Conservation (phyloP, 1,140 invertebrate species). For the Cotesia chilonis region DNA sequence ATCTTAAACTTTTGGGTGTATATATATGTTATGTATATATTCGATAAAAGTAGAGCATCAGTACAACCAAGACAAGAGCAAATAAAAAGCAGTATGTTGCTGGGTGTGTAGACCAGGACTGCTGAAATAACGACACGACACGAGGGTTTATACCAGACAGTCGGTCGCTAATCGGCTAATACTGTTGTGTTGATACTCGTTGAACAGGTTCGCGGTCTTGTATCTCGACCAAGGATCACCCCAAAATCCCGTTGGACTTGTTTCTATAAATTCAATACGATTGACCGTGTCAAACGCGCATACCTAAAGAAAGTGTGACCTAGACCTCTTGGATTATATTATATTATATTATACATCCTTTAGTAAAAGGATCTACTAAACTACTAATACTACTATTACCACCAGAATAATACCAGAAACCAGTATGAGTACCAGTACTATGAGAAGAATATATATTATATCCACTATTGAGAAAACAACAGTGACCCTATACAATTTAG, state of each 20-base stretch:
- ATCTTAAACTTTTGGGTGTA: background rate
- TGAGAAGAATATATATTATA: background rate
- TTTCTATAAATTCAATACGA: slow-evolving; percentile 12
- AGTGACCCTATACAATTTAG: slow-evolving; percentile 22
- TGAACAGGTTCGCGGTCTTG: slow-evolving; percentile 26
- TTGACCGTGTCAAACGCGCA: slow-evolving; percentile 31
- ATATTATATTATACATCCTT: background rate
- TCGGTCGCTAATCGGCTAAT: slow-evolving; percentile 38
- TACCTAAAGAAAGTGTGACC: slow-evolving; percentile 28
- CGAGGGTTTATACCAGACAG: background rate
- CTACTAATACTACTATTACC: slow-evolving; percentile 14
- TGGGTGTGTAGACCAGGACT: background rate
- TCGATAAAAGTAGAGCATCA: slow-evolving; percentile 16
- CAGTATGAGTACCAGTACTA: too few relatives aligned
- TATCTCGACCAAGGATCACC: slow-evolving; percentile 2
- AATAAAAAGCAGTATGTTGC: background rate
- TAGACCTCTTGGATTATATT: slow-evolving; percentile 13
- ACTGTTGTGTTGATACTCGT: slow-evolving; percentile 24
- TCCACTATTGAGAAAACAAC: background rate
- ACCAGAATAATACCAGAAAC: background rate
- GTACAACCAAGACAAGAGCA: slow-evolving; percentile 9
- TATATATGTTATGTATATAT: background rate
- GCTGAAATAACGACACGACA: background rate
- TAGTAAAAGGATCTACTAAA: slow-evolving; percentile 6
- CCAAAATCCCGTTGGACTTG: slow-evolving; percentile 20